phyloP scores from a whole-genome alignment of 2,888 invertebrate species.

The Caenorhabditis virilis region DNA sequence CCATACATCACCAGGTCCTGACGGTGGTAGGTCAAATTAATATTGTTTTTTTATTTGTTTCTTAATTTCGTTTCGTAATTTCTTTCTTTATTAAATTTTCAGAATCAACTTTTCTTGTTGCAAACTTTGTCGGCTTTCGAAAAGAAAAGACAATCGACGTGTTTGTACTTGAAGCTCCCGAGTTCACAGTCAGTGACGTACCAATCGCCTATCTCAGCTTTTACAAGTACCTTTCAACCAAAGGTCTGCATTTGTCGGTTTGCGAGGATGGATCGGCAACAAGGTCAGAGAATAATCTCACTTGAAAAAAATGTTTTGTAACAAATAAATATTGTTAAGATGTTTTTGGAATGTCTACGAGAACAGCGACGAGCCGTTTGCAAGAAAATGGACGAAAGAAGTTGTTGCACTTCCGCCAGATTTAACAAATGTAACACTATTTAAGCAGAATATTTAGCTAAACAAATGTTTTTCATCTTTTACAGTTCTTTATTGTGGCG shows the following conservation, averaged over 20 bases:
- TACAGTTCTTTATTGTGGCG: constrained; percentile 49
- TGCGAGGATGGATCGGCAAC: constrained; percentile 44
- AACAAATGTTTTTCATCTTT: neutral
- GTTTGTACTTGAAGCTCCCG: constrained; percentile 54
- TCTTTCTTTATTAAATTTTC: constrained; percentile 4
- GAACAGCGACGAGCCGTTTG: constrained; percentile 44
- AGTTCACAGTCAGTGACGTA: constrained; percentile 44
- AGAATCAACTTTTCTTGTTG: constrained; percentile 46
- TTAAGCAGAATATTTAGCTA: neutral
- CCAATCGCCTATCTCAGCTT: constrained; percentile 49
- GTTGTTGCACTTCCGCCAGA: constrained; percentile 43
- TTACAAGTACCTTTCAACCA: constrained; percentile 49
- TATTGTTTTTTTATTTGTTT: neutral
- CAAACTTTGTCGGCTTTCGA: constrained; percentile 45
- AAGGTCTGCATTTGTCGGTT: constrained; percentile 45
- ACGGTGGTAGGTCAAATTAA: constrained; percentile 12
- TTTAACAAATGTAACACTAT: constrained; percentile 17
- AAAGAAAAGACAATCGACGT: constrained; percentile 21
- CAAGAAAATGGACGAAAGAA: constrained; percentile 50
- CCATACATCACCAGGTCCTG: constrained; percentile 33
- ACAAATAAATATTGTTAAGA: constrained; percentile 8
- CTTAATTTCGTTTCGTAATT: neutral
- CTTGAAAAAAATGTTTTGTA: neutral
- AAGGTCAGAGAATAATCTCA: constrained; percentile 11
- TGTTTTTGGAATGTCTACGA: constrained; percentile 53